phyloP scores from a whole-genome alignment of 64 coral and sea anemone genomes.

The Hydrozoanthus tunicans region DNA sequence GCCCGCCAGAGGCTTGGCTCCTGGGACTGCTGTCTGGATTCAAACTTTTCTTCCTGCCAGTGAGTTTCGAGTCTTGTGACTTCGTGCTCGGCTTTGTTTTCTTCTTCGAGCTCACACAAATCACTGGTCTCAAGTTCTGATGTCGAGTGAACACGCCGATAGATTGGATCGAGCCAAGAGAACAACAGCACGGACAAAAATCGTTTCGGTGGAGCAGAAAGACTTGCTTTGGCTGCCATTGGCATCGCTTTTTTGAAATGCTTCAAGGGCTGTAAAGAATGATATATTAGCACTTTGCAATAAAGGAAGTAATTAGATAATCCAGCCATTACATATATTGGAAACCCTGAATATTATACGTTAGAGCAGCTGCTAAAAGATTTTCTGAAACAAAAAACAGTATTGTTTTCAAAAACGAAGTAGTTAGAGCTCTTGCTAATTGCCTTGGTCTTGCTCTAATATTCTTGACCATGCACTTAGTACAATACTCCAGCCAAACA shows the following conservation, averaged over 20 bases:
- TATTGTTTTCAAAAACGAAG: no score
- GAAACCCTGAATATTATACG: background rate
- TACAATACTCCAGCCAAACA: no score
- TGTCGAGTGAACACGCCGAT: conserved; percentile 6
- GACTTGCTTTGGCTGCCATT: background rate
- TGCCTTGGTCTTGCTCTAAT: no score
- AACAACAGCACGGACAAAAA: conserved; percentile 18
- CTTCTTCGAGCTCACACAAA: conserved; percentile 13
- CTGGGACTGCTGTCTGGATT: background rate
- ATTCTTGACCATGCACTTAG: no score
- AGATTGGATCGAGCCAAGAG: conserved; percentile 30
- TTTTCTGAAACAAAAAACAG: no score
- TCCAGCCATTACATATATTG: background rate
- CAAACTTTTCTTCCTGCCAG: conserved; percentile 14
- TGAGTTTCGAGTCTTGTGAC: background rate
- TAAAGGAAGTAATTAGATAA: conserved; percentile 1
- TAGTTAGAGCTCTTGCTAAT: no score
- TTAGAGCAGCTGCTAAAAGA: no score
- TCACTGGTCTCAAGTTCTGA: conserved; percentile 18
- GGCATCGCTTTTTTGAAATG: conserved; percentile 24
- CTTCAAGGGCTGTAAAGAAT: conserved; percentile 30
- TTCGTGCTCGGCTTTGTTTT: conserved; percentile 11
- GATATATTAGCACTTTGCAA: conserved; percentile 5
- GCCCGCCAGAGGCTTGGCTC: conserved; percentile 1
- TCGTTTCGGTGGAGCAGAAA: background rate